Conservation (phyloP, 2,797 vertebrate genomes). For the Gadopsis bispinosus region DNA sequence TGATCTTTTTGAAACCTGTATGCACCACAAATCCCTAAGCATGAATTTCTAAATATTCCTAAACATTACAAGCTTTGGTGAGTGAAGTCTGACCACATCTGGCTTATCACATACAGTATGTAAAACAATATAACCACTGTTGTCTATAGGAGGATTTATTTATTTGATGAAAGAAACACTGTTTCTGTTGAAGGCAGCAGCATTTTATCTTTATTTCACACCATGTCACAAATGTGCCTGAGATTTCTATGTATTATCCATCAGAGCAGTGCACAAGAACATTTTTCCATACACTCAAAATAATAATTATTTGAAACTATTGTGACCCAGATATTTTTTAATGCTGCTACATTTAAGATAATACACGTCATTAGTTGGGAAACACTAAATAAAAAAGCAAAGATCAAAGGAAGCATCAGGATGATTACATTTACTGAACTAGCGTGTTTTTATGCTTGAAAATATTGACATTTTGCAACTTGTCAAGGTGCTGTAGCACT, state of each 20-base stretch:
- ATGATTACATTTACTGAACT: constrained; percentile 18
- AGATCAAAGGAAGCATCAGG: constrained; percentile 20
- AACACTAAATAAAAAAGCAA: constrained; percentile 2
- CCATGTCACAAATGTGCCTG: not conserved
- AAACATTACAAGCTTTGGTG: not conserved
- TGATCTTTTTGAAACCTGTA: constrained; percentile 24
- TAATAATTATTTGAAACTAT: constrained; percentile 20
- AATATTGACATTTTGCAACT: constrained; percentile 25
- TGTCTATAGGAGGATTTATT: constrained; percentile 8
- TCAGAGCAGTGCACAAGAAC: constrained; percentile 11
- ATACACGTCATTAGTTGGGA: constrained; percentile 19
- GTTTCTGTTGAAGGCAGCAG: constrained; percentile 10
- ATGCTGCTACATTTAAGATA: constrained; percentile 24
- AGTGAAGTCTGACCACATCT: constrained; percentile 11
- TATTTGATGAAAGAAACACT: constrained; percentile 17
- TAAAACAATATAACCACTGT: constrained; percentile 18
- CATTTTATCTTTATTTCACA: constrained; percentile 26
- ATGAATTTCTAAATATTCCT: constrained; percentile 24
- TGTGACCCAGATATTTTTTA: constrained; percentile 14
- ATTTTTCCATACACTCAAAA: constrained; percentile 15
- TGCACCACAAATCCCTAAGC: constrained; percentile 6
- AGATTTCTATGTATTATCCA: constrained; percentile 3
- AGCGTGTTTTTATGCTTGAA: constrained; percentile 15
- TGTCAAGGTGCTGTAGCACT: constrained; percentile 15
- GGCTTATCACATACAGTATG: constrained; percentile 12